Conservation (phyloP, 2,888 invertebrate genomes). For the Drosophila colorata region DNA sequence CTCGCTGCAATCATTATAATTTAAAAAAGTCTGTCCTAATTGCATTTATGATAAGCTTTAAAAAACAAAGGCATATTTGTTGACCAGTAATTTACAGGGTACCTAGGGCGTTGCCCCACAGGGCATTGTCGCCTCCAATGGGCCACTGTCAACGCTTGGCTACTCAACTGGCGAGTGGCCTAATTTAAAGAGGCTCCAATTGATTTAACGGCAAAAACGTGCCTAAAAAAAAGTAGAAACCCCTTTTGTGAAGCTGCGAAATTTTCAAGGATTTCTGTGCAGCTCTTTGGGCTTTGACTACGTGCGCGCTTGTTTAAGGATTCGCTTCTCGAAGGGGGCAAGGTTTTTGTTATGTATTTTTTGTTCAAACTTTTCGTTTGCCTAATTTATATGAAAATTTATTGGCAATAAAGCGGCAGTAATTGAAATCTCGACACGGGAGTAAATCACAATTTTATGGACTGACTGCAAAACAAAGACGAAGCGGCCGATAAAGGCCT, state of each 20-base stretch:
- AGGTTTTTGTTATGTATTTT: slow-evolving; percentile 7
- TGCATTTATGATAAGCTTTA: too few species aligned
- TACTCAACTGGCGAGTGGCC: slow-evolving; percentile 15
- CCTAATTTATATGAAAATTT: slow-evolving; percentile 81
- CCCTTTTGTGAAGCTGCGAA: slow-evolving; percentile 24
- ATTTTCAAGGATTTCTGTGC: slow-evolving; percentile 24
- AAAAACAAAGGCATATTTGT: too few species aligned
- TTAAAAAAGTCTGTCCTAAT: too few species aligned
- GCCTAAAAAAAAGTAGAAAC: slow-evolving; percentile 25
- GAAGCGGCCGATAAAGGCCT: slow-evolving; percentile 31
- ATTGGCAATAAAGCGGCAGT: slow-evolving; percentile 81
- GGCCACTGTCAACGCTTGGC: slow-evolving; percentile 12
- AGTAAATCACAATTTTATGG: slow-evolving; percentile 83
- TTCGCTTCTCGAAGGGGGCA: slow-evolving; percentile 1
- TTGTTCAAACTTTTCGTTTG: slow-evolving; percentile 56
- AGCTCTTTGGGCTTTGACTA: slow-evolving; percentile 39
- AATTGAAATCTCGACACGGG: slow-evolving; percentile 79
- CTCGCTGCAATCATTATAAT: too few species aligned
- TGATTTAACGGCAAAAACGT: slow-evolving; percentile 62
- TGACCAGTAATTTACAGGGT: neutral
- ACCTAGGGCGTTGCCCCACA: neutral
- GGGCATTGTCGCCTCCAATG: neutral
- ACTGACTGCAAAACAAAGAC: slow-evolving; percentile 42
- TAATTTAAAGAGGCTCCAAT: slow-evolving; percentile 53
- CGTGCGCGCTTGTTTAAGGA: slow-evolving; percentile 40